Evolutionary conservation across 2,113 vertebrate genomes (phyloP).

Genomic region (Sigmodon hispidus): DNA sequence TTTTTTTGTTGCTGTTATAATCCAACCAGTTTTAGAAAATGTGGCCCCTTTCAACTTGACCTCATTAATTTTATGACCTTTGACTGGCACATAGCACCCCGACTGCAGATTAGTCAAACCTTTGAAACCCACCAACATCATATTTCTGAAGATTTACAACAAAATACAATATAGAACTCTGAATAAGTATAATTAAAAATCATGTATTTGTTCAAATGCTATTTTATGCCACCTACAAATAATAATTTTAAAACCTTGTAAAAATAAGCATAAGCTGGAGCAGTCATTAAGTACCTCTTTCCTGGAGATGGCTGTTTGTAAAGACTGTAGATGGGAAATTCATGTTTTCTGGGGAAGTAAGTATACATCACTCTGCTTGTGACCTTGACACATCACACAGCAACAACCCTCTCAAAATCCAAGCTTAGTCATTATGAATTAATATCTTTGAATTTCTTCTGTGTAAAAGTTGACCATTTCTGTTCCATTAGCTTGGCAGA

Average conservation of each 20-base stretch:
- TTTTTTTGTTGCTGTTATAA: conserved; percentile 69
- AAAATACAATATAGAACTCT: conserved; percentile 32
- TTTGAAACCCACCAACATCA: conserved; percentile 66
- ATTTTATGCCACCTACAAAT: conserved; percentile 34
- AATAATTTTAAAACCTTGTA: conserved; percentile 67
- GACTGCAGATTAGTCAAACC: conserved; percentile 62
- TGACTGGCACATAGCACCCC: conserved; percentile 34
- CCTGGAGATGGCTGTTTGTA: not conserved
- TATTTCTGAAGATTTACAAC: conserved; percentile 51
- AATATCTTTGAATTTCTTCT: not conserved
- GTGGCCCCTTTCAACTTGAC: conserved; percentile 66
- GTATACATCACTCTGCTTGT: not conserved
- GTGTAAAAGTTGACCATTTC: not conserved
- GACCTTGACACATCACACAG: conserved; percentile 39
- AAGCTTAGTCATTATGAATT: not conserved
- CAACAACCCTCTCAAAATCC: not conserved
- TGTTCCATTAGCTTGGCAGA: not conserved
- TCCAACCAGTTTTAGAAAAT: conserved; percentile 69
- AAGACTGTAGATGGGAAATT: not conserved
- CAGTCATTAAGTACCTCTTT: conserved; percentile 48
- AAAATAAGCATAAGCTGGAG: not conserved
- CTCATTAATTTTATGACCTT: conserved; percentile 78
- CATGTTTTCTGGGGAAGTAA: not conserved
- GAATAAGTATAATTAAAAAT: conserved; percentile 73
- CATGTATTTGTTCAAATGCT: conserved; percentile 30